phyloP scores from a whole-genome alignment of 2,113 vertebrate species.

The Syrrhaptes paradoxus region DNA sequence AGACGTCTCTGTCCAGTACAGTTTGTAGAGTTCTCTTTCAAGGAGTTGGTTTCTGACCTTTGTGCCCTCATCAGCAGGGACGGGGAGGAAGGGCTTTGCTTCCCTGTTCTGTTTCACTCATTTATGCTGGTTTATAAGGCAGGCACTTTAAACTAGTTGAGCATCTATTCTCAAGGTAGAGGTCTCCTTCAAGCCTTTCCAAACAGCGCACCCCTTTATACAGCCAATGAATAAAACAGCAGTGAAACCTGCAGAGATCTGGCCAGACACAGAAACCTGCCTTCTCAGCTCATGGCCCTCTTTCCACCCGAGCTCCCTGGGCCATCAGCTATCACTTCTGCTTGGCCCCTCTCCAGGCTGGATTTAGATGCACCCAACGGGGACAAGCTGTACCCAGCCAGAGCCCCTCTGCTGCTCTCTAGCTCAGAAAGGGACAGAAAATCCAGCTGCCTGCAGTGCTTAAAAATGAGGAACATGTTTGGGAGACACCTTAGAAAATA shows the following conservation, averaged over 20 bases:
- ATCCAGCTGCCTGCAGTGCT: background rate
- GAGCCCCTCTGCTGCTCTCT: background rate
- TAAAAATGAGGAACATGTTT: background rate
- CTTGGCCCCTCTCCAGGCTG: slow-evolving; percentile 20
- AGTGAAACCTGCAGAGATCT: background rate
- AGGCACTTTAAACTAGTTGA: background rate
- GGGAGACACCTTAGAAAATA: background rate
- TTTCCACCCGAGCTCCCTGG: background rate
- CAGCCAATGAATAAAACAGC: background rate
- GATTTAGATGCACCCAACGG: background rate
- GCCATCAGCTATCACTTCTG: background rate
- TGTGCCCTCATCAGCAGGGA: background rate
- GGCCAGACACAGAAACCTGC: background rate
- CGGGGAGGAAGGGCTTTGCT: background rate
- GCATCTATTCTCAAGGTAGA: background rate
- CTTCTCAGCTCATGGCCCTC: background rate
- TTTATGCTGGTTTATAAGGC: background rate
- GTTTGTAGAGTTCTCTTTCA: background rate
- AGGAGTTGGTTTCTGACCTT: background rate
- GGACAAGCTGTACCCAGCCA: background rate
- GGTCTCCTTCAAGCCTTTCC: background rate
- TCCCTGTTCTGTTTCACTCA: background rate
- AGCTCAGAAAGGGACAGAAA: background rate
- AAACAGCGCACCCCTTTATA: background rate
- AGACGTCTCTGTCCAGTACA: background rate